Evolutionary conservation across 2,888 invertebrate genomes (phyloP).

Genomic region (Leucophora obtusa): DNA sequence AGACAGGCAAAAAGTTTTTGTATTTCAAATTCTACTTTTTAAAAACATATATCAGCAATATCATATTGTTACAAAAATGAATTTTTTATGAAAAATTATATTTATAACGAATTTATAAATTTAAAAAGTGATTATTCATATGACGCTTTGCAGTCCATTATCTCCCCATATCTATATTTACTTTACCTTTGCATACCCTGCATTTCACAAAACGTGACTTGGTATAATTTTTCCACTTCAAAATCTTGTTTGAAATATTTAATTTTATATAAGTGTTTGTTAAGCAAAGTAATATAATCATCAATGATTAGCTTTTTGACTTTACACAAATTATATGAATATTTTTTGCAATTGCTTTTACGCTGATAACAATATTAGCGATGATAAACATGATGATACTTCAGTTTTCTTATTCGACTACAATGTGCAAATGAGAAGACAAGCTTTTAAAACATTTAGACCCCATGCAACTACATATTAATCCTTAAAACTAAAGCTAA

Average conservation of each 20-base stretch:
- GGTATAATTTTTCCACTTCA: not conserved
- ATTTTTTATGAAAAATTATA: too few relatives aligned
- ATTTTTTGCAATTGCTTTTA: constrained; percentile 67
- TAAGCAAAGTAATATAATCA: not conserved
- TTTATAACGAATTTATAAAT: too few relatives aligned
- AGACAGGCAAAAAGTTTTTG: too few relatives aligned
- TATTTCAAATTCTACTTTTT: too few relatives aligned
- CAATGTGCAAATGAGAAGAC: not conserved
- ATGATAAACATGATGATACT: constrained; percentile 30
- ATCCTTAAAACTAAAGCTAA: not conserved
- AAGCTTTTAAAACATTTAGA: not conserved
- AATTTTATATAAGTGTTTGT: not conserved
- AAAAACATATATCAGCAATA: too few relatives aligned
- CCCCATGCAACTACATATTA: not conserved
- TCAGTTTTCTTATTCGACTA: constrained; percentile 16
- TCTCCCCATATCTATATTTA: too few relatives aligned
- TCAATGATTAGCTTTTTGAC: constrained; percentile 34
- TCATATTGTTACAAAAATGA: too few relatives aligned
- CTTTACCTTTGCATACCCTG: not conserved
- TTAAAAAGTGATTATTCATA: too few relatives aligned
- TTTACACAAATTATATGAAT: constrained; percentile 64
- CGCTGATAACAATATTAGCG: constrained; percentile 56
- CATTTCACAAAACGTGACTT: not conserved
- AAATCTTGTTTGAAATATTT: not conserved
- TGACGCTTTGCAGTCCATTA: too few relatives aligned